Evolutionary conservation across 37 sponge, comb jelly and placozoan species (phyloP).

Genomic region (Chondrosia reniformis): DNA sequence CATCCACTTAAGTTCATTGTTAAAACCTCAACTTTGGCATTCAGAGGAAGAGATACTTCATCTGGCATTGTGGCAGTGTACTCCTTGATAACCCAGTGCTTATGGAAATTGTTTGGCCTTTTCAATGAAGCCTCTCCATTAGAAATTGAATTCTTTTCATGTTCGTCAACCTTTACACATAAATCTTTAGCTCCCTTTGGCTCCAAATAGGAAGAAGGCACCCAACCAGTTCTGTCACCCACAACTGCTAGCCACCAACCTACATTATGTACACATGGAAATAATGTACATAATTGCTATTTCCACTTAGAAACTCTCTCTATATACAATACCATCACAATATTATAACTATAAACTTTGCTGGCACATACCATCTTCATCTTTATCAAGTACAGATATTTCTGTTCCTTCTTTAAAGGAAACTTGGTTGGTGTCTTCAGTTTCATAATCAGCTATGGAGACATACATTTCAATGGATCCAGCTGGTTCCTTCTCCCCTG

Average conservation of each 20-base stretch:
- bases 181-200: too few relatives aligned
- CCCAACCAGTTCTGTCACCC: slow-evolving; percentile 67
- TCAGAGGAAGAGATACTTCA: slow-evolving; percentile 60
- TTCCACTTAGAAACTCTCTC: not conserved
- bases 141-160: too few relatives aligned
- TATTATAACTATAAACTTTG: too few relatives aligned
- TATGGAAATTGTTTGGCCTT: too few relatives aligned
- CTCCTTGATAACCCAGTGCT: slow-evolving; percentile 33
- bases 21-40: slow-evolving; percentile 39
- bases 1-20: slow-evolving; percentile 69
- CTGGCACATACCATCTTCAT: slow-evolving; percentile 74
- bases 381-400: slow-evolving; percentile 69
- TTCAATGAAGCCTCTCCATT: too few relatives aligned
- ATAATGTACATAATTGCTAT: not conserved
- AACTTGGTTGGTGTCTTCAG: slow-evolving; percentile 59
- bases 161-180: too few relatives aligned
- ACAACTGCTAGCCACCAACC: slow-evolving; percentile 85
- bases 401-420: slow-evolving; percentile 62
- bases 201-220: slow-evolving; percentile 75
- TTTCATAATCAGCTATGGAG: slow-evolving; percentile 72
- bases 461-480: slow-evolving; percentile 9
- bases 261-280: slow-evolving; percentile 1
- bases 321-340: not conserved
- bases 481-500: not conserved
- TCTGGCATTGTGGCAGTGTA: slow-evolving; percentile 69